These are phyloP conservation scores for Leptopilina syphax DNA, from an alignment of 2,888 invertebrate species.

Conservation along the genomic window DNA sequence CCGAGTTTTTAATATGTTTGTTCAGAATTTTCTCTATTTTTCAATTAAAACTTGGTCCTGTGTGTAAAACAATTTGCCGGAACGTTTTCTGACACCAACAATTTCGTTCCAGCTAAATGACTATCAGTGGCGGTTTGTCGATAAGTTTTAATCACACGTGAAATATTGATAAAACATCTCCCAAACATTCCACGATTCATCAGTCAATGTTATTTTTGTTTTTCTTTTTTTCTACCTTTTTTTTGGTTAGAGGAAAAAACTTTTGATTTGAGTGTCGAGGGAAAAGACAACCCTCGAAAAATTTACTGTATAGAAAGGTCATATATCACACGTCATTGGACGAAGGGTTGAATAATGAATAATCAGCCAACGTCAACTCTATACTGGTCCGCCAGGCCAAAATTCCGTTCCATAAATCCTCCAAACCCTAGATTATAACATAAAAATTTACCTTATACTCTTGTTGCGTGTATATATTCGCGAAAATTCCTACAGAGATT, in stretches of 20 bases:
- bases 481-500: slow-evolving; percentile 14
- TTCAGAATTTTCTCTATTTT: slow-evolving; percentile 19
- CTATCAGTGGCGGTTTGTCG: slow-evolving; percentile 10
- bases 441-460: slow-evolving; percentile 12
- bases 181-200: slow-evolving; percentile 16
- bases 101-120: background rate
- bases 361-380: slow-evolving; percentile 18
- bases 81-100: background rate
- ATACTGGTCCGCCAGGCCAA: background rate
- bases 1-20: slow-evolving; percentile 12
- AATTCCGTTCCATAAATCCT: slow-evolving; percentile 15
- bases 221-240: background rate
- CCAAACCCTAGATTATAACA: slow-evolving; percentile 11
- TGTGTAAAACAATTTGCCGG: background rate
- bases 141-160: slow-evolving; percentile 32
- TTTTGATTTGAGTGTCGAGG: slow-evolving; percentile 34
- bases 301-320: slow-evolving; percentile 16
- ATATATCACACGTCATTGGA: slow-evolving; percentile 16
- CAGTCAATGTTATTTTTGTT: slow-evolving; percentile 7
- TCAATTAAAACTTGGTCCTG: slow-evolving; percentile 22
- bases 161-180: slow-evolving; percentile 36
- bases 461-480: background rate
- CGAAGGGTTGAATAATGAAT: slow-evolving; percentile 23
- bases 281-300: slow-evolving; percentile 27
- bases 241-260: background rate